Conservation (phyloP, 1,140 invertebrate genomes). For the Pogonomyrmex barbatus region DNA sequence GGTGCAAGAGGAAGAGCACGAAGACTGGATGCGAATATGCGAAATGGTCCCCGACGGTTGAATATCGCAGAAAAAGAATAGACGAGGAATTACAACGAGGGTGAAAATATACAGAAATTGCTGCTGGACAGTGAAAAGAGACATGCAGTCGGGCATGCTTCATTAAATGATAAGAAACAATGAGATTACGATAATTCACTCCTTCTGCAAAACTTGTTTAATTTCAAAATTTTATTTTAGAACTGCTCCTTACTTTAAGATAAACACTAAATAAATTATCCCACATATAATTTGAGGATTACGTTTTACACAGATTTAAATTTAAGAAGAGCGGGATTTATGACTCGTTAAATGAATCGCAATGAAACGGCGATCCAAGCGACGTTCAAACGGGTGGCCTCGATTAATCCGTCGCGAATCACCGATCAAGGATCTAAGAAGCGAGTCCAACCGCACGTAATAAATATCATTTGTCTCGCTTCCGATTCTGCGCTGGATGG, state of each 20-base stretch:
- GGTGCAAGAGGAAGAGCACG: slow-evolving; percentile 49
- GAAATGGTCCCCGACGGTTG: slow-evolving; percentile 60
- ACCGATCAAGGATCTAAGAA: slow-evolving; percentile 74
- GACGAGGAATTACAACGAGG: slow-evolving; percentile 10
- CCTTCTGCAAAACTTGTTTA: background rate
- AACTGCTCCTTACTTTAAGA: background rate
- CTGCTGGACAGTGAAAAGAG: background rate
- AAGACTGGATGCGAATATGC: slow-evolving; percentile 58
- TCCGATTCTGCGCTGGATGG: slow-evolving; percentile 58
- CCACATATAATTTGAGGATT: background rate
- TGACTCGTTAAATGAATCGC: slow-evolving; percentile 50
- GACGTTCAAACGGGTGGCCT: slow-evolving; percentile 45
- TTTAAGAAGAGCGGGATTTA: slow-evolving; percentile 32
- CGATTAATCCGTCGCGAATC: slow-evolving; percentile 71
- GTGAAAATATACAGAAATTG: slow-evolving; percentile 54
- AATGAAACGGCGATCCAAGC: slow-evolving; percentile 26
- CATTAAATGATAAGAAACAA: background rate
- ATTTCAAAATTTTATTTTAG: background rate
- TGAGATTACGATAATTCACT: background rate
- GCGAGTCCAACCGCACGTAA: slow-evolving; percentile 64
- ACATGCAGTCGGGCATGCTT: background rate
- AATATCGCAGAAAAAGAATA: slow-evolving; percentile 46
- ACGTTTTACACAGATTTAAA: background rate
- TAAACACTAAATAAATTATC: background rate
- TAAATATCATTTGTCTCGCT: slow-evolving; percentile 80